These are phyloP conservation scores for Alloscopus bannaensis DNA, from an alignment of 2,888 invertebrate species.

Conservation along the genomic window DNA sequence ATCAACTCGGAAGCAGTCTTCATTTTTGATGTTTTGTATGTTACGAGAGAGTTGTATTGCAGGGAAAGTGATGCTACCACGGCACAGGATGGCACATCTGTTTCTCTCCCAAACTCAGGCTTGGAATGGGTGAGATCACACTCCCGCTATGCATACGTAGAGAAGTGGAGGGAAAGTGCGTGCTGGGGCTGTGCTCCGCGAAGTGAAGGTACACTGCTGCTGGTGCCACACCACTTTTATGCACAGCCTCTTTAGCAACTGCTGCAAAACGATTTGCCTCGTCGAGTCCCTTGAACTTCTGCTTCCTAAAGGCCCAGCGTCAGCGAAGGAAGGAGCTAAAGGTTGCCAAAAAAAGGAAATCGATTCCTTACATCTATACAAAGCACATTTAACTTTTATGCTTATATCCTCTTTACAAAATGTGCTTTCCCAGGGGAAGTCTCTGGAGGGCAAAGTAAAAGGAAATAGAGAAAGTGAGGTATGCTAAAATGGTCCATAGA, in stretches of 20 bases:
- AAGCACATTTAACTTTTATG: background rate
- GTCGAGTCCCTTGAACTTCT: conserved; percentile 64
- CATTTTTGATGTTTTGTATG: conserved; percentile 45
- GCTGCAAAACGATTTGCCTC: conserved; percentile 54
- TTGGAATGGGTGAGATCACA: conserved; percentile 49
- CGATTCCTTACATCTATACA: conserved; percentile 57
- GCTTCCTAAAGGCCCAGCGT: conserved; percentile 52
- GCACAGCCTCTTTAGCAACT: conserved; percentile 34
- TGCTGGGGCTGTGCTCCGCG: too few species aligned
- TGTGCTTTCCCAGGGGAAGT: background rate
- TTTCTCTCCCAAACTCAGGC: conserved; percentile 20
- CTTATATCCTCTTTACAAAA: too few species aligned
- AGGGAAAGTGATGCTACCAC: too few species aligned
- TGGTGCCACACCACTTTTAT: conserved; percentile 30
- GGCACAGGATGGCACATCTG: conserved; percentile 27
- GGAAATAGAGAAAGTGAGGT: background rate
- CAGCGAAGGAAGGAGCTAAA: conserved; percentile 47
- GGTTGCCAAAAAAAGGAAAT: conserved; percentile 61
- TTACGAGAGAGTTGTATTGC: too few species aligned
- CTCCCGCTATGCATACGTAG: conserved; percentile 27
- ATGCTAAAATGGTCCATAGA: too few species aligned
- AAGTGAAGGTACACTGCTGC: background rate
- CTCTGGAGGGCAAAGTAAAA: background rate
- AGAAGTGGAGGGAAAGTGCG: conserved; percentile 24
- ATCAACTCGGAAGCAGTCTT: conserved; percentile 51